Base-by-base conservation (phyloP, 2,888 invertebrate species). In the Trachelus tabidus region DNA sequence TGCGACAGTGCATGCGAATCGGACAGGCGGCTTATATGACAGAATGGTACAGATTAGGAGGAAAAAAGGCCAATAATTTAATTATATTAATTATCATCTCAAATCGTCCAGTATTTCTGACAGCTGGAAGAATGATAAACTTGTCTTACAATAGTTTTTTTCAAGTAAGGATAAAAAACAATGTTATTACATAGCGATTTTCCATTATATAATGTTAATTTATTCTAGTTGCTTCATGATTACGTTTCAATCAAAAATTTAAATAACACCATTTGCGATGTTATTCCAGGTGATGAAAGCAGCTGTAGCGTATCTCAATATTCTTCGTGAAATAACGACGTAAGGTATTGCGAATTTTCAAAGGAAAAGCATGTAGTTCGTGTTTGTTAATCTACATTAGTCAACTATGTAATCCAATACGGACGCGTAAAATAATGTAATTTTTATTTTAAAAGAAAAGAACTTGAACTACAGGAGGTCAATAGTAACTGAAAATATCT, bases 81-180 rank as follows among this genome's bases (percentile, higher is more conserved):
- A 30, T 71, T 12, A 1, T 71, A 30, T 12, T 71, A 23, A 71
- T 71, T 71, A 23, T 33, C 12, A 71, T 12, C 12, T 12, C 73
- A 71, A 15, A 71, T 33, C 12, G 12, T 23, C 12, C 87, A 11
- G 81, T 84, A 4, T 81, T 77, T 1, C 79, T 89, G 0, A 86
- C 86, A 2, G 89, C 86, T 3, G 87, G 87, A 6, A 87, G 85
- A 77, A 73, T 89, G 76, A 82, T 86, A 12, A 83, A 82, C 68
- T 79, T 89, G 1, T 88, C 88, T 3, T 79, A 88, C 34, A 78
- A 77, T 71, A 87, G 83, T 75, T 89, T 89, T 77, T 85, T 82
- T 68, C 83, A 85, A n/a, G 89, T 88, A 80, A 85, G 83, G 80
- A 40, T 73, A 34, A 1, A 34, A 37, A 33, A 33, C 33, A 33